Conservation (phyloP, 1,140 invertebrate genomes). For the Pseudomyrmex sp. region DNA sequence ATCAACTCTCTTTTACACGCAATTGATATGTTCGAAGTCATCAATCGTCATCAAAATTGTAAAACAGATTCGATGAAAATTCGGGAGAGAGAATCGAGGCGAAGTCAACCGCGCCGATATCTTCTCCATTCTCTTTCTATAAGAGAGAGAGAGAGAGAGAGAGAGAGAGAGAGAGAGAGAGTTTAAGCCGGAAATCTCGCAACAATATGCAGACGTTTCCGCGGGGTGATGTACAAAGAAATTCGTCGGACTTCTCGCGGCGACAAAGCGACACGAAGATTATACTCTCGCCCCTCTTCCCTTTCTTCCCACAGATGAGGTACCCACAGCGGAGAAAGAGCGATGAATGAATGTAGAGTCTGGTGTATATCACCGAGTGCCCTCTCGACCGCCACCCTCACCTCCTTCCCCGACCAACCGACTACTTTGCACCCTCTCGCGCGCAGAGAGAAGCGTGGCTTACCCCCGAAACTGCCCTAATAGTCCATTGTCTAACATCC, state of each 20-base stretch:
- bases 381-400: slow-evolving; percentile 55
- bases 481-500: slow-evolving; percentile 74
- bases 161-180: neutral
- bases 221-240: slow-evolving; percentile 53
- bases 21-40: neutral
- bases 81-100: neutral
- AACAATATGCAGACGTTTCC: slow-evolving; percentile 43
- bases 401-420: neutral
- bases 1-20: neutral
- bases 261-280: slow-evolving; percentile 39
- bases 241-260: slow-evolving; percentile 36
- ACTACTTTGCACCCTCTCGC: slow-evolving; percentile 16
- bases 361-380: slow-evolving; percentile 49
- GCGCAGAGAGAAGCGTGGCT: slow-evolving; percentile 47
- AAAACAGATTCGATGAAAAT: neutral
- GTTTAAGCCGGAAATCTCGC: slow-evolving; percentile 27
- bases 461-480: slow-evolving; percentile 71
- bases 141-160: neutral
- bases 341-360: neutral
- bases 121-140: neutral
- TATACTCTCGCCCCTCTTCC: neutral
- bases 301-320: slow-evolving; percentile 6
- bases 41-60: neutral
- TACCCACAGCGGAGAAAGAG: slow-evolving; percentile 61
- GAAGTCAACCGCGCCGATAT: neutral